Percentiles rank a stretch among this genome's conserved stretches.
Evolutionary conservation across 2,888 invertebrate genomes (phyloP).

Genomic region (Morpho helenor): DNA sequence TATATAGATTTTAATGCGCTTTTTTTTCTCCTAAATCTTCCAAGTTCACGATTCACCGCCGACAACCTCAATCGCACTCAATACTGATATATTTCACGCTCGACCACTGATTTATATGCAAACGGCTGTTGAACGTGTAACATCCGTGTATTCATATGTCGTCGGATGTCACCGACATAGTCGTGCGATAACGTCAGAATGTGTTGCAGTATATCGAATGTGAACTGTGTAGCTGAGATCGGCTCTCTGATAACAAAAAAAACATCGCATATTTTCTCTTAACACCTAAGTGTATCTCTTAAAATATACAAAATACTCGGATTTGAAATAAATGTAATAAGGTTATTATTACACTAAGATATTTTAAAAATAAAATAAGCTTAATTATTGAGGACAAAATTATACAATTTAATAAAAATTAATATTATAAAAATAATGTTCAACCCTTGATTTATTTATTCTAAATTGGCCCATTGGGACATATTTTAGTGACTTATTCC

Average conservation of each 20-base stretch:
- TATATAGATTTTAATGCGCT: background rate
- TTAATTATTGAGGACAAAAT: too few relatives aligned
- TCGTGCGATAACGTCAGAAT: slow-evolving; percentile 22
- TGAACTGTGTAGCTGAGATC: background rate
- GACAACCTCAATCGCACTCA: slow-evolving; percentile 25
- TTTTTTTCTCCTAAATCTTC: slow-evolving; percentile 18
- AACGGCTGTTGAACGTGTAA: slow-evolving; percentile 31
- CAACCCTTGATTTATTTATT: too few relatives aligned
- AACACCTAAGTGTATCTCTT: too few relatives aligned
- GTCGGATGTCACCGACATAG: slow-evolving; percentile 22
- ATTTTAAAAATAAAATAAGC: too few relatives aligned
- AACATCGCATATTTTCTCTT: too few relatives aligned
- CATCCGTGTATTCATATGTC: slow-evolving; percentile 36
- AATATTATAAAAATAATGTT: too few relatives aligned
- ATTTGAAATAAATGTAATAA: too few relatives aligned
- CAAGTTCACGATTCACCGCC: slow-evolving; percentile 19
- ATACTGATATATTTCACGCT: slow-evolving; percentile 28
- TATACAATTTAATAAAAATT: too few relatives aligned
- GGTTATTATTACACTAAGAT: too few relatives aligned
- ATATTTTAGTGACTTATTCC: too few relatives aligned
- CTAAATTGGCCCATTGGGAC: too few relatives aligned
- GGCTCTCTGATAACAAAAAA: background rate
- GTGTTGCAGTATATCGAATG: background rate
- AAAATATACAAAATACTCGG: too few relatives aligned
- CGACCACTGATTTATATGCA: slow-evolving; percentile 33